Evolutionary conservation across 2,797 vertebrate species (phyloP).

Genomic region (Enteromius paludinosus): DNA sequence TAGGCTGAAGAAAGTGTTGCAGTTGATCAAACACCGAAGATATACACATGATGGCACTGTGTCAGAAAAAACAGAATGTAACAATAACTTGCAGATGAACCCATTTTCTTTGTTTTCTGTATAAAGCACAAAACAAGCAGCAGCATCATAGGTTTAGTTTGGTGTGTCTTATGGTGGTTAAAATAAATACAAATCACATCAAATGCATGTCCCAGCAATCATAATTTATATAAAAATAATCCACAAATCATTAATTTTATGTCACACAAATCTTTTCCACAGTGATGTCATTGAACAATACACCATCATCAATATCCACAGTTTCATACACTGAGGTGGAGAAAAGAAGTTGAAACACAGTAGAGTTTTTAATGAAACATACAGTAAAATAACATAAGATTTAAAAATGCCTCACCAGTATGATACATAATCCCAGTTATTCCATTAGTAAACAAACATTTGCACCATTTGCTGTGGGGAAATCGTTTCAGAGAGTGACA

Average conservation of each 20-base stretch:
- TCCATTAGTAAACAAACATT: conserved; percentile 6
- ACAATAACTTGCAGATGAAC: conserved; percentile 24
- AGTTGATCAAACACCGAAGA: neutral
- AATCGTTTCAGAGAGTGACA: neutral
- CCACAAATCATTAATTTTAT: neutral
- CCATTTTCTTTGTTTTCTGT: neutral
- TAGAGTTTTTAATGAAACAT: neutral
- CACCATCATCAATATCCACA: neutral
- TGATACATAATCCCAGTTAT: conserved; percentile 3
- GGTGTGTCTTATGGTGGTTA: neutral
- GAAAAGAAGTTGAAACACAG: neutral
- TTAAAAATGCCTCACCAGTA: conserved; percentile 7
- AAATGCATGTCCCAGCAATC: neutral
- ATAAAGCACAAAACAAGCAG: neutral
- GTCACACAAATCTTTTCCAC: neutral
- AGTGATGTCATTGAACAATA: neutral
- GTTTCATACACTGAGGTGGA: neutral
- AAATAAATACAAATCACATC: neutral
- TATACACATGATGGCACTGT: neutral
- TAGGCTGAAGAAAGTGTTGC: neutral
- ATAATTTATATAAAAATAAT: conserved; percentile 5
- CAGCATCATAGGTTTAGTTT: neutral
- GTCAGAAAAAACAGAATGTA: neutral
- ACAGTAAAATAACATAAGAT: neutral
- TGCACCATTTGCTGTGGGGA: neutral